These are phyloP conservation scores for Bruchidius siliquastri DNA, from an alignment of 2,888 invertebrate species.

Conservation along the genomic window DNA sequence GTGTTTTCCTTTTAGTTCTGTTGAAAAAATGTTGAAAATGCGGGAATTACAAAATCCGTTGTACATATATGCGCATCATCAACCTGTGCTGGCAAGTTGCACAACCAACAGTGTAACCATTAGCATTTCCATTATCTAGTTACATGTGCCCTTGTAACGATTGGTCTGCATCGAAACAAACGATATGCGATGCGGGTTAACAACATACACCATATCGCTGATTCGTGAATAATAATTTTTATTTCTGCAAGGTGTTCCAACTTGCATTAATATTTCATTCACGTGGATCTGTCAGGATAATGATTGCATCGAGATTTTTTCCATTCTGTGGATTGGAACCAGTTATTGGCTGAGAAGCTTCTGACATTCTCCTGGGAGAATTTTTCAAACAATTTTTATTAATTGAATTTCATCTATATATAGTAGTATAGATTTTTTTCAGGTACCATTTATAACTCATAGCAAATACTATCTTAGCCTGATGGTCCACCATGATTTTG, in stretches of 20 bases:
- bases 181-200: neutral
- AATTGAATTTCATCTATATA: too few species aligned
- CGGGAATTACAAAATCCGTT: too few species aligned
- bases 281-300: neutral
- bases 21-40: too few species aligned
- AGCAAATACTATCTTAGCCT: too few species aligned
- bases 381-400: too few species aligned
- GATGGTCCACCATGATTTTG: too few species aligned
- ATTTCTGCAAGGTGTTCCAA: neutral
- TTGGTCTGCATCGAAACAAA: constrained; percentile 5
- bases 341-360: neutral
- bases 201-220: neutral
- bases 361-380: too few species aligned
- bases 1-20: too few species aligned
- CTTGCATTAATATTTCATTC: neutral
- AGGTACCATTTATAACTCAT: too few species aligned
- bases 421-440: too few species aligned
- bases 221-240: neutral
- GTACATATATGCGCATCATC: neutral
- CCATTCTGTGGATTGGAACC: neutral
- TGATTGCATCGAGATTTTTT: neutral
- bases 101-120: neutral
- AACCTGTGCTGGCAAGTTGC: neutral
- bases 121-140: constrained; percentile 1
- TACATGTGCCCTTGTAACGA: constrained; percentile 11